Conservation (phyloP, 2,113 vertebrate species). For the Canis aureus region DNA sequence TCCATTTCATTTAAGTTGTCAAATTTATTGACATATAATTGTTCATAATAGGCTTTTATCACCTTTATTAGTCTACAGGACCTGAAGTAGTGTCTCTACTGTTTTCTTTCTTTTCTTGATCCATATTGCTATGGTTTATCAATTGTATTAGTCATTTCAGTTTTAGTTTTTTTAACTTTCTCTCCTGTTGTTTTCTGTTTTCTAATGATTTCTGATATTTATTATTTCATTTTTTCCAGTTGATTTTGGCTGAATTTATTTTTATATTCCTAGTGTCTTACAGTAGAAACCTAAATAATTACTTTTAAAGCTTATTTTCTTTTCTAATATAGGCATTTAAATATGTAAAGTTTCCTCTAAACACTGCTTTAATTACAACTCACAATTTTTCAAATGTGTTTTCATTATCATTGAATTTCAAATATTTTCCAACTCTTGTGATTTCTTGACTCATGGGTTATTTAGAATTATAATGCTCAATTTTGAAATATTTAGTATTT, state of each 20-base stretch:
- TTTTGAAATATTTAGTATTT: neutral
- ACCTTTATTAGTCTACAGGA: neutral
- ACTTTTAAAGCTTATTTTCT: neutral
- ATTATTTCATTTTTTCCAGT: constrained; percentile 17
- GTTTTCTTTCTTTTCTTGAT: neutral
- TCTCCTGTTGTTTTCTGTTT: neutral
- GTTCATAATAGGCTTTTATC: neutral
- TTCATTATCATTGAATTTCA: neutral
- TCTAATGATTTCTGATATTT: neutral
- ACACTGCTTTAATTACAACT: neutral
- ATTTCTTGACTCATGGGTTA: neutral
- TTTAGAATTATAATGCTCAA: neutral
- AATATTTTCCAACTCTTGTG: neutral
- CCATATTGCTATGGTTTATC: neutral
- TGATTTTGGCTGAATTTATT: neutral
- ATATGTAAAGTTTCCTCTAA: neutral
- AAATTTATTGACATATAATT: neutral
- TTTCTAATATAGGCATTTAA: neutral
- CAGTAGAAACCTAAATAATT: neutral
- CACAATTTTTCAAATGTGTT: neutral
- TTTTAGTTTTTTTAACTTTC: neutral
- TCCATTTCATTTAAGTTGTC: neutral
- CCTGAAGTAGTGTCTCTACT: neutral
- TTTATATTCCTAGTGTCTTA: neutral
- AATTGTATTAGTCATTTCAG: neutral